phyloP scores from a whole-genome alignment of 2,888 invertebrate species.

The Stenolophus ochropezus region DNA sequence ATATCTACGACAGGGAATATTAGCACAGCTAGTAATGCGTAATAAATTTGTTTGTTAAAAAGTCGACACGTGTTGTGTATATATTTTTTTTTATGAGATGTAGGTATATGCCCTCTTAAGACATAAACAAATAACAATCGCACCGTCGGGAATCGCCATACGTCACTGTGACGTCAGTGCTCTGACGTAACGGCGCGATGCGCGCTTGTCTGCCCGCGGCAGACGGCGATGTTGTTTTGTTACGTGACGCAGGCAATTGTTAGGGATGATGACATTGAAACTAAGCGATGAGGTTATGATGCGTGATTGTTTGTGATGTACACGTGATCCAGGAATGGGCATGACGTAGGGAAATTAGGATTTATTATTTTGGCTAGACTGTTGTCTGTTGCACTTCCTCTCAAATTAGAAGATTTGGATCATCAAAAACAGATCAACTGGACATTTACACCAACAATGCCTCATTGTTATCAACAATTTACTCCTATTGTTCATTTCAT shows the following conservation, averaged over 20 bases:
- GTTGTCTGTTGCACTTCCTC: slow-evolving; percentile 12
- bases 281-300: neutral
- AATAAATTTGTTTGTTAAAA: too few relatives aligned
- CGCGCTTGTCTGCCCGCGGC: slow-evolving; percentile 2
- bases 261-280: slow-evolving; percentile 15
- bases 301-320: neutral
- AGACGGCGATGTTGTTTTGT: slow-evolving; percentile 17
- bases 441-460: neutral
- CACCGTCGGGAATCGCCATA: neutral
- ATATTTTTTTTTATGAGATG: neutral
- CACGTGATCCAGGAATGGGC: neutral
- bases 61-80: neutral
- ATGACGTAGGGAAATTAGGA: slow-evolving; percentile 16
- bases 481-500: too few relatives aligned
- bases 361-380: slow-evolving; percentile 1
- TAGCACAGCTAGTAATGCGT: too few relatives aligned
- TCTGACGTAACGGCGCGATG: slow-evolving; percentile 23
- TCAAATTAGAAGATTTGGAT: neutral
- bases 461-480: too few relatives aligned
- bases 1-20: too few relatives aligned
- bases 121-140: slow-evolving; percentile 12
- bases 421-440: neutral
- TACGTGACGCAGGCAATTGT: neutral
- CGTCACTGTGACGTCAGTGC: slow-evolving; percentile 16
- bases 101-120: slow-evolving; percentile 9